phyloP scores from a whole-genome alignment of 2,797 vertebrate species.

The Syngnathus acus region DNA sequence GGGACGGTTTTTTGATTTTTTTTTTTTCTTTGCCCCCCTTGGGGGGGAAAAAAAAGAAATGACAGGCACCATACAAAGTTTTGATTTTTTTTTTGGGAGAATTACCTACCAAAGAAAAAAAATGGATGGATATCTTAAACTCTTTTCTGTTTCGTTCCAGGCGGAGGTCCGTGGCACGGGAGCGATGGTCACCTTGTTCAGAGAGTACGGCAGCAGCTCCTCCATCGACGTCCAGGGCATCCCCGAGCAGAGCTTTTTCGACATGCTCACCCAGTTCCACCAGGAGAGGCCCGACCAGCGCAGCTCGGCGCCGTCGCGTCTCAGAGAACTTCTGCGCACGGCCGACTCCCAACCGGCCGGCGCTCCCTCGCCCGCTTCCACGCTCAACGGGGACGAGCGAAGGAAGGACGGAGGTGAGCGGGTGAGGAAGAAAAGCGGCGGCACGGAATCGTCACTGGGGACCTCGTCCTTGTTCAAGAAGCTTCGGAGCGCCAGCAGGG shows the following conservation, averaged over 20 bases:
- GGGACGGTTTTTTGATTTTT: constrained; percentile 7
- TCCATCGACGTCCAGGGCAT: constrained; percentile 89
- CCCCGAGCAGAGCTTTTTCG: constrained; percentile 85
- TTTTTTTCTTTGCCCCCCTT: too few species aligned
- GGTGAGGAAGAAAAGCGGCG: constrained; percentile 72
- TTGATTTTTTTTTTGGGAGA: neutral
- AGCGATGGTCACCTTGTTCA: constrained; percentile 68
- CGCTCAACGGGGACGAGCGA: constrained; percentile 11
- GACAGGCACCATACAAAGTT: too few species aligned
- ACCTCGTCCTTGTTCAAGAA: constrained; percentile 84
- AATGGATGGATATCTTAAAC: too few species aligned
- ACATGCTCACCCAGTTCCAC: constrained; percentile 84
- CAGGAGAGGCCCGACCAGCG: constrained; percentile 72
- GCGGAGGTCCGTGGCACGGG: constrained; percentile 54
- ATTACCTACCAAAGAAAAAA: neutral
- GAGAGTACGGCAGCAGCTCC: constrained; percentile 92
- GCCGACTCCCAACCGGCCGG: constrained; percentile 37
- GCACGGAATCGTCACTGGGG: constrained; percentile 76
- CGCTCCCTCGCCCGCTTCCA: constrained; percentile 43
- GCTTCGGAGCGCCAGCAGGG: constrained; percentile 69
- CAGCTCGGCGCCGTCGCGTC: constrained; percentile 48
- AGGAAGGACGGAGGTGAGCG: constrained; percentile 57
- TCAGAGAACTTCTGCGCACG: constrained; percentile 63
- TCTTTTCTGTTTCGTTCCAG: constrained; percentile 19
- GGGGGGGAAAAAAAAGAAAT: too few species aligned